phyloP scores from a whole-genome alignment of 2,113 vertebrate genomes.

The Mus pahari region DNA sequence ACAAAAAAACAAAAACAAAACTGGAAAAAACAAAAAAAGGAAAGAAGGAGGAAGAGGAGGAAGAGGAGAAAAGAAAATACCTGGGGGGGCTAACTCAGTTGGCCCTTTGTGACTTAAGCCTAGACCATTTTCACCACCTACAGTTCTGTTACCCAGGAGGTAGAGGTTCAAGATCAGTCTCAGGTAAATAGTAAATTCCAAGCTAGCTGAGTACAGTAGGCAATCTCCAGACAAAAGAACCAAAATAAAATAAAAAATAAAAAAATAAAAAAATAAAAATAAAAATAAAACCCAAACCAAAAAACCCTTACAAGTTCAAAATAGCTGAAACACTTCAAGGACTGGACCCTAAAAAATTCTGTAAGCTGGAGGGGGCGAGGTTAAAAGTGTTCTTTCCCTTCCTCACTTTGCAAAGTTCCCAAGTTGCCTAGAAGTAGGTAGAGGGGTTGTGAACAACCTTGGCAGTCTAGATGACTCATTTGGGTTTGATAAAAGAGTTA shows the following conservation, averaged over 20 bases:
- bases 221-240: neutral
- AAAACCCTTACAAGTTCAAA: neutral
- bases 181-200: neutral
- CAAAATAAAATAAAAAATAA: neutral
- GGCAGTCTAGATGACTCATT: neutral
- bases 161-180: neutral
- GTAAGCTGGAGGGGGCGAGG: neutral
- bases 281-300: neutral
- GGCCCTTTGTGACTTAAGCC: neutral
- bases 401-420: neutral
- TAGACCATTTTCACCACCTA: neutral
- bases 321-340: neutral
- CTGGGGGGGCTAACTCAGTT: neutral
- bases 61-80: neutral
- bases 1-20: too few relatives aligned
- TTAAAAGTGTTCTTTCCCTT: neutral
- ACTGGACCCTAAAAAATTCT: neutral
- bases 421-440: neutral
- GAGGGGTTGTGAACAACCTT: neutral
- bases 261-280: neutral
- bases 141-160: neutral
- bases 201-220: neutral
- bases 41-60: too few relatives aligned
- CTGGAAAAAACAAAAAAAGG: too few relatives aligned
- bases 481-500: neutral